Percentiles rank a stretch among this genome's conserved stretches.
phyloP scores from a whole-genome alignment of 23 tunicate species.

The Halocynthia roretzi region DNA sequence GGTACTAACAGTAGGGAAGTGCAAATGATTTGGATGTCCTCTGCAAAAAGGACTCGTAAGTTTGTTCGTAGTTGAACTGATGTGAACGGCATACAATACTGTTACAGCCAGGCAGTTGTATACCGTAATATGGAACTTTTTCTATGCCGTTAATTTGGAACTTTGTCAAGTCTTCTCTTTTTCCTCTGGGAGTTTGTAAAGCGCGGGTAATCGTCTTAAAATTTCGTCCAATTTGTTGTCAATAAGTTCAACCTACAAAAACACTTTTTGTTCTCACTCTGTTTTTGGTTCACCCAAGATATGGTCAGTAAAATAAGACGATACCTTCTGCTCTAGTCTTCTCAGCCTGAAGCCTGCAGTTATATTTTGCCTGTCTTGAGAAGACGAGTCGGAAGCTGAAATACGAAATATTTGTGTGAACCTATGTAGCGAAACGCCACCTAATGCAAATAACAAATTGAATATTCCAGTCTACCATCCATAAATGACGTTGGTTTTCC shows the following conservation, averaged over 20 bases:
- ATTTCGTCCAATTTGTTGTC: conserved; percentile 21
- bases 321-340: conserved; percentile 61
- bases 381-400: conserved; percentile 7
- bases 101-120: too few species aligned
- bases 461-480: conserved; percentile 17
- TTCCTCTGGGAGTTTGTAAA: too few species aligned
- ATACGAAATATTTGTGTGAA: conserved; percentile 1
- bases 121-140: too few species aligned
- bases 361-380: conserved; percentile 23
- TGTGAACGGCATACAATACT: too few species aligned
- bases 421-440: background rate
- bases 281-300: background rate
- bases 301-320: background rate
- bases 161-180: too few species aligned
- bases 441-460: background rate
- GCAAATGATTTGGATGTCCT: too few species aligned
- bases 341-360: conserved; percentile 58
- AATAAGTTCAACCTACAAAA: conserved; percentile 1
- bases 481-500: conserved; percentile 63
- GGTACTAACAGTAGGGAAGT: too few species aligned
- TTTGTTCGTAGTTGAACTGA: too few species aligned
- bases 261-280: background rate
- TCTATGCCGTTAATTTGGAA: too few species aligned
- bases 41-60: too few species aligned
- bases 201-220: background rate